Base-by-base conservation (phyloP, 2,888 invertebrate genomes). In the Crepidodera aurea region DNA sequence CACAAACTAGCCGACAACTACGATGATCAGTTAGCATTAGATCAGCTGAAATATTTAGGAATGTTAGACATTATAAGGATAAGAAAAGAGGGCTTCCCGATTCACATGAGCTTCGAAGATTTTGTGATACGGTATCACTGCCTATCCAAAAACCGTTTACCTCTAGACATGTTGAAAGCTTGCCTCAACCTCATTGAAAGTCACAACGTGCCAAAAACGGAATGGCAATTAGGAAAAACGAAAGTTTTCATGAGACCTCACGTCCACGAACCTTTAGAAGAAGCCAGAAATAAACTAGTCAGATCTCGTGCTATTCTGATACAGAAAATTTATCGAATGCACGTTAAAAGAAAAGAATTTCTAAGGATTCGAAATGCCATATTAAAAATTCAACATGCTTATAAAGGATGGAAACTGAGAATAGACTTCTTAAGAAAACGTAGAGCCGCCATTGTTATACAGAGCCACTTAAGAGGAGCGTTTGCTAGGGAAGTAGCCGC, bases 1-100 rank as follows among this genome's bases (percentile, higher is more conserved):
- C 86, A 90, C 73, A 96, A 96, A 80, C 85, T 87, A 55, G 87
- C 93, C 0, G 88, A 93, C 74, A 87, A 88, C 74, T 96, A 91
- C 81, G 90, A 90, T 77, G 89, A 90, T 60, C 86, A 87, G 57
- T 83, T 95, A 60, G 95, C 96, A 1, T 82, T 93, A 70, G 94
- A 94, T 75, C 96, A 96, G 81, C 83, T 96, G 51, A 89, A 90
- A 74, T 96, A 96, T 83, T 85, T 96, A 64, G 96, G 95, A 64
- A 95, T 96, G 94, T 84, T 94, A 78, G 95, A 96, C 80, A 95
- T 96, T 69, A 95, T 96, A 71, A 85, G 94, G 66, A 96, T 96
- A 67, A 84, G 95, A 3, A 90, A 93, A 73, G 94, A 95, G 79
- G 95, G 95, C 2, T 96, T 89, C 81, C 95, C 95, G 0, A 88